Base-by-base conservation (phyloP, 2,888 invertebrate species). In the Microctonus brassicae region DNA sequence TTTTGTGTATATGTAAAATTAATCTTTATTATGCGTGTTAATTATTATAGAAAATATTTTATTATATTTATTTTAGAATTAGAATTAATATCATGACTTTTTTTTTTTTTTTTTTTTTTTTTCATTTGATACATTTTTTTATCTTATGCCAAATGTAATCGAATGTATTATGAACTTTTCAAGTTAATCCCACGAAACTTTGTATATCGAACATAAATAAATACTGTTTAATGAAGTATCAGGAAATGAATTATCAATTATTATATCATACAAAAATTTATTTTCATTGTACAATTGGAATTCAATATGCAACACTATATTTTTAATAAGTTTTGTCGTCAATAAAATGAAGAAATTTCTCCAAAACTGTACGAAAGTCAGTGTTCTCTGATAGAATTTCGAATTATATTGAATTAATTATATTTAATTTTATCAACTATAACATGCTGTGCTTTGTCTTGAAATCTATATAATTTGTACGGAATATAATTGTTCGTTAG, bases 181-280 rank as follows among this genome's bases (percentile, higher is more conserved):
- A 60, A 69, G 62, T 71, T 63, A 67, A 36, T 72, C 68, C 66
- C 61, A 55, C 47, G 73, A 73, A 64, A 71, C 67, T 64, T 70
- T 77, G 47, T 77, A 72, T 76, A 77, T 72, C 74, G 58, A 73
- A 72, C 69, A 65, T 65, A 66, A 75, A 77, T 77, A 74, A 77
- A 77, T 61, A 74, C 71, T 72, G 69, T 72, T 74, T 77, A 73
- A 72, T 74, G 75, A 65, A 73, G 22, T 34, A 55, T 65, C 22
- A 34, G 34, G 53, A 29, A n/a, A 55, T 26, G 55, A n/a, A 34
- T 17, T 20, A 20, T 63, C 20, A 4, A 57, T 58, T 58, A 47
- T 52, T 52, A 6, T 68, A 57, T 39, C 20, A 26, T 68, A 68
- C 34, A 68, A 68, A 68, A 68, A 61, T 61, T 68, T 34, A 61